Evolutionary conservation across 2,888 invertebrate species (phyloP).

Genomic region (Antheraea yamamai): DNA sequence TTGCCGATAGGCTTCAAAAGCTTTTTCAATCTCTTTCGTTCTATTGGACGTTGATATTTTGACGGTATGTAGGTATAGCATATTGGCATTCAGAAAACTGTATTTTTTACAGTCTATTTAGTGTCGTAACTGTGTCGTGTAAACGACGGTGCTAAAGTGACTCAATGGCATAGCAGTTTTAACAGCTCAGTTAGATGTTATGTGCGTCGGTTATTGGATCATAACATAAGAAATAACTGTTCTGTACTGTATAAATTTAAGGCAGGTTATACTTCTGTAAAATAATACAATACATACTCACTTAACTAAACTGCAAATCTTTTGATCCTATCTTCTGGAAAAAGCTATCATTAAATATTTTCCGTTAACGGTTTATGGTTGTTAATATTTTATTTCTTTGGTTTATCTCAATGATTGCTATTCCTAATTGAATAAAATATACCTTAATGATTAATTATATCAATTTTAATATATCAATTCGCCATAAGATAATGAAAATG

Average conservation of each 20-base stretch:
- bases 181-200: constrained; percentile 8
- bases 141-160: background rate
- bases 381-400: too few relatives aligned
- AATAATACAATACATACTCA: background rate
- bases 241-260: background rate
- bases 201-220: background rate
- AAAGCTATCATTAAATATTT: too few relatives aligned
- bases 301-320: too few relatives aligned
- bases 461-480: background rate
- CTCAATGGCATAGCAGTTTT: background rate
- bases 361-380: too few relatives aligned
- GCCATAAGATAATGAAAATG: background rate
- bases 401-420: too few relatives aligned
- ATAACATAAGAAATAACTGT: background rate
- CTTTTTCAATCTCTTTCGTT: constrained; percentile 50
- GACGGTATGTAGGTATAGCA: constrained; percentile 36
- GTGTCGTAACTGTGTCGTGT: constrained; percentile 6
- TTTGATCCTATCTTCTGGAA: too few relatives aligned
- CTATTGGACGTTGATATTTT: constrained; percentile 36
- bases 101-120: background rate
- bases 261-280: background rate
- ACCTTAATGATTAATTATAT: background rate
- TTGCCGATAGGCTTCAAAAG: constrained; percentile 47
- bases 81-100: background rate
- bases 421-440: background rate